Base-by-base conservation (phyloP, 2,888 invertebrate species). In the Pseudoips prasinana region DNA sequence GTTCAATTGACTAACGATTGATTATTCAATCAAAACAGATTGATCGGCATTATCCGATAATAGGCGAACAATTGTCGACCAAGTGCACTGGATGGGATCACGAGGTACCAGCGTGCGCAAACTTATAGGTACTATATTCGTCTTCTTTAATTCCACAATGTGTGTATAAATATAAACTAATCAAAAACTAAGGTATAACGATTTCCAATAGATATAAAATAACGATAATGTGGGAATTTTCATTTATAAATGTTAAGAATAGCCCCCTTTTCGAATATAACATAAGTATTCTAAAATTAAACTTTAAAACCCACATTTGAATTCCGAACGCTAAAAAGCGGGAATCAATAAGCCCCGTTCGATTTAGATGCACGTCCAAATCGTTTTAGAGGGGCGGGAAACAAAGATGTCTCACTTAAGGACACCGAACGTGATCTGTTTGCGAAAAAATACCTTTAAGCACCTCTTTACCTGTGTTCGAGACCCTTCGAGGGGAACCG, bases 1-100 rank as follows among this genome's bases (percentile, higher is more conserved):
- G 69, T 73, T 79, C 88, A 87, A 88, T 88, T 87, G 85, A 68
- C 70, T 83, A 79, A 87, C 86, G 83, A 87, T 86, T 81, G 87
- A 82, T 83, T 83, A 81, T 84, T 81, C 87, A 86, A 86, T 88
- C 84, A 83, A 73, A 68, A 65, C 77, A 77, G 85, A 86, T 87
- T 86, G 85, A 87, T 88, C 83, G 76, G 80, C 70, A 76, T 86
- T 86, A 87, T 84, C 84, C 72, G 79, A 77, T 84, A 84, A 85
- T 75, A 69, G 74, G 62, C 65, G 66, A 44, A 62, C 75, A 75
- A 72, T 70, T 67, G 65, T 22, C 38, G 41, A 33, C 43, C 46
- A 53, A 50, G 51, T 66, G 66, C 67, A 67, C 46, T 34, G 42
- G n/a, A n/a, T 37, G 39, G 38, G 35, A 61, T 55, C 54, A 46